These are phyloP conservation scores for Diloba caeruleocephala DNA, from an alignment of 2,888 invertebrate genomes.

Conservation along the genomic window DNA sequence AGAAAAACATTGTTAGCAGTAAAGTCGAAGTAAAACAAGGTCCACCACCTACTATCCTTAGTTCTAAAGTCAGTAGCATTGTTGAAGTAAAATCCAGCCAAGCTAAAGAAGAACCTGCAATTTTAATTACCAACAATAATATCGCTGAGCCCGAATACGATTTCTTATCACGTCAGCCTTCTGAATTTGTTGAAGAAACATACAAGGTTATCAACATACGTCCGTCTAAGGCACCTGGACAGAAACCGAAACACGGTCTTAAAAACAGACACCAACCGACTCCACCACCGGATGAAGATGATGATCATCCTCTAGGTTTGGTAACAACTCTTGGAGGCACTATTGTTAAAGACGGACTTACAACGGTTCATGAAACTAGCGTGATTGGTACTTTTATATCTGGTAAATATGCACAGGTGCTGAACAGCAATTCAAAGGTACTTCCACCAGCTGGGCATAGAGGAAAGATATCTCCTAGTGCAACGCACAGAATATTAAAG, in stretches of 20 bases:
- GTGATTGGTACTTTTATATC: constrained; percentile 97
- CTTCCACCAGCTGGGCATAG: constrained; percentile 84
- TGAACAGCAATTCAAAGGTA: constrained; percentile 94
- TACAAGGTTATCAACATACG: constrained; percentile 94
- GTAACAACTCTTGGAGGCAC: constrained; percentile 96
- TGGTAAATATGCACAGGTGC: constrained; percentile 96
- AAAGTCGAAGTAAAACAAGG: constrained; percentile 86
- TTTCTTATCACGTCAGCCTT: constrained; percentile 94
- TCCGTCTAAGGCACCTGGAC: constrained; percentile 89
- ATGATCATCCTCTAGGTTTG: constrained; percentile 93
- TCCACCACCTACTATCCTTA: constrained; percentile 69
- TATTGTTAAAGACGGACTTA: constrained; percentile 94
- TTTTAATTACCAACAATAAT: constrained; percentile 91
- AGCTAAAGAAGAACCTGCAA: constrained; percentile 88
- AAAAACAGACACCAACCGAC: constrained; percentile 82
- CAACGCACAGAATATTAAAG: constrained; percentile 92
- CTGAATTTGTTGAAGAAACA: constrained; percentile 95
- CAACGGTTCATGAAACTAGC: constrained; percentile 96
- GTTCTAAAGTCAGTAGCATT: constrained; percentile 86
- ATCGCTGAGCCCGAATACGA: constrained; percentile 95
- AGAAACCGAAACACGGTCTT: constrained; percentile 81
- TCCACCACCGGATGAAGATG: constrained; percentile 87
- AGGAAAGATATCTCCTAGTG: constrained; percentile 91
- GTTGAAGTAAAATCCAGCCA: constrained; percentile 87
- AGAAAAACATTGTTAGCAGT: constrained; percentile 79